Base-by-base conservation (phyloP, 2,888 invertebrate species). In the Apodemia duryi region DNA sequence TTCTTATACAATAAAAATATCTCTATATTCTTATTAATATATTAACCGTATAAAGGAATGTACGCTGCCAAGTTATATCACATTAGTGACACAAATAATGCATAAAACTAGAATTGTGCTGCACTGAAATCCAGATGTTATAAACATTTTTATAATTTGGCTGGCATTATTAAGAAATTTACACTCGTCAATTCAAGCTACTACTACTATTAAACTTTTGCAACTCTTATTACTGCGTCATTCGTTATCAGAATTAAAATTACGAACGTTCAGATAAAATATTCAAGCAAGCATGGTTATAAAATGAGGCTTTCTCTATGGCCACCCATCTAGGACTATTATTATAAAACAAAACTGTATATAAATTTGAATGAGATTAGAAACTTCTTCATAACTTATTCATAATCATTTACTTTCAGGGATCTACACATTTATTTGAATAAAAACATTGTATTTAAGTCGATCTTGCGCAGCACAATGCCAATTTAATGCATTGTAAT, bases 1-100 rank as follows among this genome's bases (percentile, higher is more conserved):
- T 57, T 69, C 71, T 77, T 78, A 63, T 57, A 71, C 74, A 73
- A 77, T 74, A 76, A 77, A 80, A 76, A 80, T 70, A 73, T 75
- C 65, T 80, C 72, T 71, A 80, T 81, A 83, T 75, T 72, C 73
- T 78, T 71, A 67, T 63, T 21, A 21, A 21, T 21, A 21, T 21
- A 21, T 21, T 66, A 60, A 67, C 49, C 51, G 54, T 63, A 51
- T 52, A 61, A 57, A 61, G 54, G 54, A 54, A 54, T 54, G 54
- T 54, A 28, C 28, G 28, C 54, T 54, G 54, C 54, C 54, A 54
- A 11, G 54, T 10, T 29, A 28, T 29, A 29, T 54, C 29, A 54
- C 54, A 54, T 29, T 21, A 51, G 51, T 43, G 43, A 43, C 3
- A 43, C 43, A 54, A 28, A 54, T 28, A 54, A 54, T 54, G 29